These are phyloP conservation scores for Mastomys natalensis DNA, from an alignment of 2,113 vertebrate species.

Conservation along the genomic window DNA sequence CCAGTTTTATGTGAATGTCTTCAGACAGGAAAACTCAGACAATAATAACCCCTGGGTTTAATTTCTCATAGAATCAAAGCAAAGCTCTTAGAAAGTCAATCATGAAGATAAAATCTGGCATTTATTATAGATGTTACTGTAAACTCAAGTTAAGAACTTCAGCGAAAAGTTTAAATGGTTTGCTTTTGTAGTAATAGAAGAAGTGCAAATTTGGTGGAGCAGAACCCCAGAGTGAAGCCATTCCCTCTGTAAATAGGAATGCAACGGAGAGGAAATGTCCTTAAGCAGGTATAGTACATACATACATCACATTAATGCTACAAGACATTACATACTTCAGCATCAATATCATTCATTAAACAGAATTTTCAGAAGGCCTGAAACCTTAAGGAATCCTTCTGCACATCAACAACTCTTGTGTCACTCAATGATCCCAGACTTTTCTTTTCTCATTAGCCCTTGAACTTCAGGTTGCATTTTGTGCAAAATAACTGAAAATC, in stretches of 20 bases:
- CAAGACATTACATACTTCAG: not conserved
- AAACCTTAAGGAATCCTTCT: not conserved
- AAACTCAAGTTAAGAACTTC: conserved; percentile 54
- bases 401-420: not conserved
- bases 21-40: not conserved
- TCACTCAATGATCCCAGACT: not conserved
- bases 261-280: conserved; percentile 2
- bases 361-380: conserved; percentile 42
- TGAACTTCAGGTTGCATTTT: not conserved
- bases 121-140: conserved; percentile 14
- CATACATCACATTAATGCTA: not conserved
- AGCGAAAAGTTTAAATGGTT: not conserved
- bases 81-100: conserved; percentile 43
- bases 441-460: not conserved
- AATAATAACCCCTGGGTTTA: conserved; percentile 9
- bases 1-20: conserved; percentile 14
- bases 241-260: not conserved
- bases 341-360: not conserved
- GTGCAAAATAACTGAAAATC: conserved; percentile 31
- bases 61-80: conserved; percentile 25
- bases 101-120: not conserved
- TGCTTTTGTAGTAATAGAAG: conserved; percentile 8
- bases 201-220: not conserved
- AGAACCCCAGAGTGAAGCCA: conserved; percentile 4
- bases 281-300: not conserved